Base-by-base conservation (phyloP, 2,888 invertebrate species). In the Dinocampus coccinellae region DNA sequence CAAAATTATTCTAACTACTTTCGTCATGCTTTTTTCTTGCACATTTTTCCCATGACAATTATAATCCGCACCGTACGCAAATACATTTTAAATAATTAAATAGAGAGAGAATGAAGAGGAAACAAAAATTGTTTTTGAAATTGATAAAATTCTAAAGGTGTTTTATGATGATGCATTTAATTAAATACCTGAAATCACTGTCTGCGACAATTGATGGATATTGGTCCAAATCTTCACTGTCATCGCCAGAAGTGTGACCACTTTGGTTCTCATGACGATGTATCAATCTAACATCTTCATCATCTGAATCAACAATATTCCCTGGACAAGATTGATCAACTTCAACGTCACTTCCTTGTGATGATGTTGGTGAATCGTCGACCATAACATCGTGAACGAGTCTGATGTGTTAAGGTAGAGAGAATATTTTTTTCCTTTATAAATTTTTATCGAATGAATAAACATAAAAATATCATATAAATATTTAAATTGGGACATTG, bases 341-440 rank as follows among this genome's bases (percentile, higher is more conserved):
- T 73, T 92, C 92, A 79, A 91, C 92, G 75, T 93, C 92, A 73
- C 93, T 91, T 60, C 89, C 91, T 86, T 93, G 94, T 80, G 94
- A 93, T 77, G 94, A 94, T 74, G 92, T 91, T 34, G 95, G 93
- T 52, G 94, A 94, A 87, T 95, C 94, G 81, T 95, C 95, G 84
- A 95, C 90, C 79, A 91, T 91, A 81, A 94, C 92, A 91, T 94
- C 94, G 89, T 95, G 95, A 86, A 95, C 95, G 85, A 96, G 90
- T 82, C 96, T 96, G 86, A 52, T 29, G 20, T 36, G 33, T 33
- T 11, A 68, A 67, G 65, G 55, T 63, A 34, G 22, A 52, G 57
- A 13, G 29, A 20, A 29, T 7, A 47, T 29, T 57, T 39, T 52
- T 39, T 13, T 26, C 24, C 7, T 20, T 36, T 13, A 52, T 33